Base-by-base conservation (phyloP, 2,888 invertebrate genomes). In the Eilema depressum region DNA sequence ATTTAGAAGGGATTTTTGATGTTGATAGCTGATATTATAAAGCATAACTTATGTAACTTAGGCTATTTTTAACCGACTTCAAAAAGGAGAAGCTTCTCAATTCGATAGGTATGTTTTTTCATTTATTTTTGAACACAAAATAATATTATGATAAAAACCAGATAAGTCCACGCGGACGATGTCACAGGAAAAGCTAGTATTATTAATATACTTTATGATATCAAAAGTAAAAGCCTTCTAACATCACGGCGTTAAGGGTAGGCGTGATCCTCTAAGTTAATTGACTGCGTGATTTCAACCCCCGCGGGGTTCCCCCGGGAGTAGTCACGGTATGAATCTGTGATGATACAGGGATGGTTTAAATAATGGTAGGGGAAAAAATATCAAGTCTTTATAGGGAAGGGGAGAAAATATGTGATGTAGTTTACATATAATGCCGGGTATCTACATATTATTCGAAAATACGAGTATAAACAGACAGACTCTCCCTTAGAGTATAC, bases 261-360 rank as follows among this genome's bases (percentile, higher is more conserved):
- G 76, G 80, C 20, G 81, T 71, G 68, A 75, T 72, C 89, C 89
- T 89, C 20, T 69, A 37, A 62, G 61, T 66, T 63, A 72, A 72
- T 72, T 66, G 69, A 59, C 28, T 61, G 62, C 20, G 56, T 68
- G 68, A 68, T 68, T 88, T 64, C 33, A 64, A 62, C 66, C 71
- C 71, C 69, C 53, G 47, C 7, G 23, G 59, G 26, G 47, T 63
- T 47, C 62, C 33, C 69, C 20, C 11, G 66, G 71, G 71, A 59
- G 69, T 63, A 10, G 69, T 72, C 23, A 72, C 25, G 68, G 59
- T 68, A 62, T 71, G 71, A 71, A 62, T 57, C 71, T 65, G 65
- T 63, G 56, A 68, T 71, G 63, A 10, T 65, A 57, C 23, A 74
- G 84, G 65, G 65, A 65, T 60, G 28, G 25, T 47, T 47, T 84